Evolutionary conservation across 2,113 vertebrate genomes (phyloP), one percentile per base, ranked within the genome.

Genomic region (Sebastes schlegelii): DNA sequence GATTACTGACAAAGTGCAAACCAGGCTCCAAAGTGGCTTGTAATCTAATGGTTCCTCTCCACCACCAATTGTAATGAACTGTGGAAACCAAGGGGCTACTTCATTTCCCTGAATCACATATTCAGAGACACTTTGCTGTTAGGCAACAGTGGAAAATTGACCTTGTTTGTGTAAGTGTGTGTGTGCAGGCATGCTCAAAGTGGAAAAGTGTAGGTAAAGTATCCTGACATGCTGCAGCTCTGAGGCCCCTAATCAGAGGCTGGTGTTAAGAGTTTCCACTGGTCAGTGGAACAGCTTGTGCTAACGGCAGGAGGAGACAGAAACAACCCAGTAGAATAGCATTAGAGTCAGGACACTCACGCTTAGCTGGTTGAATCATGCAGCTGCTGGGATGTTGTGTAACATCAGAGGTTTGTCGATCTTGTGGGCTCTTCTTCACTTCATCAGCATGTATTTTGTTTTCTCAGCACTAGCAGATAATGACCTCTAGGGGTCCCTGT

Each of bases 401-500:
- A 8, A 23, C 26, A 34, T 34, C 34, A n/a, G 12, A 42, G 6
- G 17, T 12, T 26, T 34, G 34, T 34, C 34, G 34, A 34, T 54
- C 6, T 23, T 14, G 26, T 11, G 8, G 1, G 9, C 6, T 57
- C 9, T 26, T 73, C 0, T 49, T 73, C 0, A 8, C 46, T 77
- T 63, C 84, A 61, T 70, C 78, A 69, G 19, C 8, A 11, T 83
- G 68, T 43, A 6, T 58, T 40, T 26, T 1, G 9, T 54, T 67
- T 40, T 42, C 34, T 34, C 61, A 62, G 88, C 80, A 91, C 13
- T 79, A 6, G 71, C 67, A n/a, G 6, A 0, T 12, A 1, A 8
- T 43, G 40, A 23, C 93, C 94, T 80, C 88, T 48, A 92, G 93
- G 86, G 60, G 93, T 76, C 92, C 61, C 88, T 91, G 74, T 88